phyloP scores from a whole-genome alignment of 2,113 vertebrate genomes.

The Sclerurus mexicanus region DNA sequence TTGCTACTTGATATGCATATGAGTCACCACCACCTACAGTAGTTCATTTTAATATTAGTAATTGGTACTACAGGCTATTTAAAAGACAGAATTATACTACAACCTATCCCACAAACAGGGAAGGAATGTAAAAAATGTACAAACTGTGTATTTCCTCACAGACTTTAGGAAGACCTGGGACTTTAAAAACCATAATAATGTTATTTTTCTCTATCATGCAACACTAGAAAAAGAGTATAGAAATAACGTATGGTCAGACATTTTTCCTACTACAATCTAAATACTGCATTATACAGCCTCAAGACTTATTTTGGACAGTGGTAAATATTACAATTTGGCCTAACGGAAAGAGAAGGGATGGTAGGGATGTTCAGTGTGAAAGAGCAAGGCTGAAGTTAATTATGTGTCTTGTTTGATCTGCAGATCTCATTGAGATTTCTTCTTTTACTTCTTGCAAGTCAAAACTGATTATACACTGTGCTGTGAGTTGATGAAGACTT shows the following conservation, averaged over 20 bases:
- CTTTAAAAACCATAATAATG: neutral
- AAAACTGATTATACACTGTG: neutral
- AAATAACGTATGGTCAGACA: neutral
- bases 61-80: neutral
- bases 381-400: neutral
- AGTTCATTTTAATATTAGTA: neutral
- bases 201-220: neutral
- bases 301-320: neutral
- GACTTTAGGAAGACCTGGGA: neutral
- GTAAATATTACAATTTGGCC: neutral
- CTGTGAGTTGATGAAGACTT: neutral
- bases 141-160: neutral
- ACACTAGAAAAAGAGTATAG: neutral
- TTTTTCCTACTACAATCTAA: neutral
- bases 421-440: constrained; percentile 5
- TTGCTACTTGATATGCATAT: neutral
- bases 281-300: neutral
- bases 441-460: constrained; percentile 9
- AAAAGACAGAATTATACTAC: neutral
- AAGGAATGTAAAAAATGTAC: neutral
- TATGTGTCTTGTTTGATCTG: constrained; percentile 11
- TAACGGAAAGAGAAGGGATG: neutral
- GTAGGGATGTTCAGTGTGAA: neutral
- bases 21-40: neutral
- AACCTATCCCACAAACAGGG: neutral